These are phyloP conservation scores for Apis cerana DNA, from an alignment of 1,140 invertebrate genomes.

Conservation along the genomic window DNA sequence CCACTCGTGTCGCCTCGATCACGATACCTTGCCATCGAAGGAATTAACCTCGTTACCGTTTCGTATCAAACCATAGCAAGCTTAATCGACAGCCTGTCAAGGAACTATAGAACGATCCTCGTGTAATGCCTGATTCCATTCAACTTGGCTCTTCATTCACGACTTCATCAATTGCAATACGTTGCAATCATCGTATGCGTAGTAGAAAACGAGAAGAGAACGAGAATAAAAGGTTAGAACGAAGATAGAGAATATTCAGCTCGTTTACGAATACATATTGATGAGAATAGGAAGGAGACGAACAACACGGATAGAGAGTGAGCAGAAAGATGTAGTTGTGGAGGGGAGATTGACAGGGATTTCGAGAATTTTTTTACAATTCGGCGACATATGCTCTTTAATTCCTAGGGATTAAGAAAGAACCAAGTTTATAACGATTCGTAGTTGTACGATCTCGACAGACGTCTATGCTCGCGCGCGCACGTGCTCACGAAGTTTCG, in stretches of 20 bases:
- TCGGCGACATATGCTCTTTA: conserved; percentile 57
- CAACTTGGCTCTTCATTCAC: not conserved
- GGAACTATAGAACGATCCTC: not conserved
- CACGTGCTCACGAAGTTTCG: conserved; percentile 26
- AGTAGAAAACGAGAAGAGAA: conserved; percentile 47
- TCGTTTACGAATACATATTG: not conserved
- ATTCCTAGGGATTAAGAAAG: conserved; percentile 55
- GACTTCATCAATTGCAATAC: too few species aligned
- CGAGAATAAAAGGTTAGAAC: conserved; percentile 21
- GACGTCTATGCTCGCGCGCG: not conserved
- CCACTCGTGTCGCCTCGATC: not conserved
- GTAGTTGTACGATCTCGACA: not conserved
- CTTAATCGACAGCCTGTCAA: conserved; percentile 4
- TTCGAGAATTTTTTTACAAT: conserved; percentile 62
- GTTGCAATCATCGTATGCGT: too few species aligned
- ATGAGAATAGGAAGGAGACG: not conserved
- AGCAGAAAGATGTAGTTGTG: conserved; percentile 15
- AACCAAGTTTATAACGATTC: conserved; percentile 54
- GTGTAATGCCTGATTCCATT: not conserved
- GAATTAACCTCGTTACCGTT: conserved; percentile 32
- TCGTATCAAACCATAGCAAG: conserved; percentile 1
- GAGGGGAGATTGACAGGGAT: not conserved
- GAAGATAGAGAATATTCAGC: not conserved
- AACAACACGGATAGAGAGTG: conserved; percentile 2
- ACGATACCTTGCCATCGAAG: conserved; percentile 2